Evolutionary conservation across 2,888 invertebrate genomes (phyloP).

Genomic region (Micoletzkya japonica): DNA sequence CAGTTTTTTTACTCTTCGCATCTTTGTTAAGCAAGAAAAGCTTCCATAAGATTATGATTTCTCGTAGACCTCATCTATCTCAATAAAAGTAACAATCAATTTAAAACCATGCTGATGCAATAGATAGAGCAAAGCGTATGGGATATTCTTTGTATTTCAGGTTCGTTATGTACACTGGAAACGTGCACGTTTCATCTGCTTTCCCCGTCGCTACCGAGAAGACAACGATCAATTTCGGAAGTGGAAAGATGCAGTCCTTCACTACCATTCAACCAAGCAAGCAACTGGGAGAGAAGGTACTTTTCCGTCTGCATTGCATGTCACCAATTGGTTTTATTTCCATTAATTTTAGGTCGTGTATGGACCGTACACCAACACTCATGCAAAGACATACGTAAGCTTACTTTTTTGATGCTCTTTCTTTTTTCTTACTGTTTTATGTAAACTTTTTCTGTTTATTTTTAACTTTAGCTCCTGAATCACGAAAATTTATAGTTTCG

Average conservation of each 20-base stretch:
- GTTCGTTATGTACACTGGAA: slow-evolving; percentile 83
- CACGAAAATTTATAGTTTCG: too few species aligned
- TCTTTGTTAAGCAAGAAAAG: neutral
- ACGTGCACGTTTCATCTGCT: slow-evolving; percentile 81
- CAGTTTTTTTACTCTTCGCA: slow-evolving; percentile 32
- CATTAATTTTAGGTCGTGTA: slow-evolving; percentile 12
- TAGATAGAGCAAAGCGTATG: neutral
- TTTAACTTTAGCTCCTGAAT: too few species aligned
- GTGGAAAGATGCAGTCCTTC: slow-evolving; percentile 40
- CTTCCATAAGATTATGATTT: too few species aligned
- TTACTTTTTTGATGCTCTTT: neutral
- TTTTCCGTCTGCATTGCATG: neutral
- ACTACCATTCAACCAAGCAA: slow-evolving; percentile 71
- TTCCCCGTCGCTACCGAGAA: slow-evolving; percentile 81
- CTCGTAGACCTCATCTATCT: too few species aligned
- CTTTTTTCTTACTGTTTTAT: too few species aligned
- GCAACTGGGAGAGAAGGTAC: slow-evolving; percentile 64
- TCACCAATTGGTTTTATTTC: neutral
- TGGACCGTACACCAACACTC: slow-evolving; percentile 25
- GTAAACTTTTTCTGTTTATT: too few species aligned
- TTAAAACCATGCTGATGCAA: neutral
- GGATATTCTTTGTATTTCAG: slow-evolving; percentile 34
- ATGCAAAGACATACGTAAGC: slow-evolving; percentile 9
- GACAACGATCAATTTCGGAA: slow-evolving; percentile 77
- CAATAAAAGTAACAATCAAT: too few species aligned